A percentile compares a stretch with the other conserved stretches of the same genome.
These are phyloP conservation scores for Pterophyllum scalare DNA, from an alignment of 2,113 vertebrate species.

Conservation along the genomic window DNA sequence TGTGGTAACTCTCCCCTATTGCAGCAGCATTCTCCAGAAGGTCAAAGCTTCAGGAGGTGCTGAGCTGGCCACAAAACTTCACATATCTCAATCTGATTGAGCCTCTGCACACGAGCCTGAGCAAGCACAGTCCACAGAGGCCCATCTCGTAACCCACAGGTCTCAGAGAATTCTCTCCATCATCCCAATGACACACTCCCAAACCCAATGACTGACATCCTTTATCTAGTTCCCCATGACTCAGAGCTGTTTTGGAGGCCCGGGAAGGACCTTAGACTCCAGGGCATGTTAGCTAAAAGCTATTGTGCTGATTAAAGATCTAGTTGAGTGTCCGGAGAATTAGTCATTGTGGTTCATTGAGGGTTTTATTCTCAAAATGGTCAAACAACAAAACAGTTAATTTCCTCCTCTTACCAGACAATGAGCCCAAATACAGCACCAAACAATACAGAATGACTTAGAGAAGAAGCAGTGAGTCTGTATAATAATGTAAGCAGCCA, in stretches of 20 bases:
- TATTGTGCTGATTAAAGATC: background rate
- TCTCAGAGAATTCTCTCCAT: background rate
- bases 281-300: background rate
- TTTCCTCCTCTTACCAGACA: background rate
- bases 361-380: background rate
- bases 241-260: background rate
- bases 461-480: rapidly evolving
- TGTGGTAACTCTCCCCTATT: background rate
- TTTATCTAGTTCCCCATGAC: background rate
- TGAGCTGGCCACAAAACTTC: background rate
- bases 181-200: background rate
- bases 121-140: background rate
- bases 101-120: background rate
- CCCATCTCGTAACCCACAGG: background rate
- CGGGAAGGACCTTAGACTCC: background rate
- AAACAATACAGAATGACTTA: background rate
- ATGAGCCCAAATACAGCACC: background rate
- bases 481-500: background rate
- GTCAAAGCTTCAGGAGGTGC: background rate
- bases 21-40: background rate
- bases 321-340: background rate
- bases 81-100: background rate
- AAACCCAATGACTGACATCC: no score
- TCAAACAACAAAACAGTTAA: background rate
- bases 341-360: background rate